A percentile compares a stretch with the other conserved stretches of the same genome.
Conservation (phyloP, 2,797 vertebrate species). For the Crax fasciolata region DNA sequence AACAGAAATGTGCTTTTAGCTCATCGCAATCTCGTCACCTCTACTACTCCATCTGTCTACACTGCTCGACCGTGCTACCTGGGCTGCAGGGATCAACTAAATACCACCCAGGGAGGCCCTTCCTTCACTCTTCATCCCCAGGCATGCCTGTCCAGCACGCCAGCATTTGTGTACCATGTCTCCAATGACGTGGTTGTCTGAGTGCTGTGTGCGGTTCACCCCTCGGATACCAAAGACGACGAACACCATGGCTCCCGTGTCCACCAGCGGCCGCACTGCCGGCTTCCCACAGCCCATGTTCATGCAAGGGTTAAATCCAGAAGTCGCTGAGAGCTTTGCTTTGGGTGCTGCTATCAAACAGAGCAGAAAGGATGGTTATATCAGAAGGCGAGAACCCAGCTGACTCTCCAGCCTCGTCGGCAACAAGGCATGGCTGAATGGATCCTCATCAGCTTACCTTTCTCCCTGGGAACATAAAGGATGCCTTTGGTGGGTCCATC, state of each 20-base stretch:
- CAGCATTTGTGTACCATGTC: slow-evolving; percentile 87
- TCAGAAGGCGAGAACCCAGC: neutral
- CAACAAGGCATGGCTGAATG: fast-evolving
- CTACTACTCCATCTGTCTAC: neutral
- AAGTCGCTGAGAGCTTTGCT: slow-evolving; percentile 87
- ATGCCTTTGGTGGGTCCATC: slow-evolving; percentile 92
- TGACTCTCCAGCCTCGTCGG: neutral
- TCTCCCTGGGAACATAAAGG: slow-evolving; percentile 88
- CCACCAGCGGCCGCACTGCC: slow-evolving; percentile 93
- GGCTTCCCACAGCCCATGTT: slow-evolving; percentile 90
- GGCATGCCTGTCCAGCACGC: neutral
- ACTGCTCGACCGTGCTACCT: neutral
- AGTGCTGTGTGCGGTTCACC: slow-evolving; percentile 88
- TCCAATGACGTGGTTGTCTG: slow-evolving; percentile 95
- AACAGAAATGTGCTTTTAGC: neutral
- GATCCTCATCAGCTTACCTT: slow-evolving; percentile 63
- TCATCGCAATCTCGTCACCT: neutral
- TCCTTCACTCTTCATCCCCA: fast-evolving
- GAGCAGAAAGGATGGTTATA: neutral
- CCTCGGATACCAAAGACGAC: slow-evolving; percentile 96
- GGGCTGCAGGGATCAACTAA: neutral
- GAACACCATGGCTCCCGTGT: slow-evolving; percentile 98
- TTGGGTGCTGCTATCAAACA: slow-evolving; percentile 77
- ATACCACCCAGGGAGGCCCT: neutral
- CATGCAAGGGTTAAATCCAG: slow-evolving; percentile 94